These are phyloP conservation scores for Sebastes taczanowskii DNA, from an alignment of 2,797 vertebrate species.

Conservation along the genomic window DNA sequence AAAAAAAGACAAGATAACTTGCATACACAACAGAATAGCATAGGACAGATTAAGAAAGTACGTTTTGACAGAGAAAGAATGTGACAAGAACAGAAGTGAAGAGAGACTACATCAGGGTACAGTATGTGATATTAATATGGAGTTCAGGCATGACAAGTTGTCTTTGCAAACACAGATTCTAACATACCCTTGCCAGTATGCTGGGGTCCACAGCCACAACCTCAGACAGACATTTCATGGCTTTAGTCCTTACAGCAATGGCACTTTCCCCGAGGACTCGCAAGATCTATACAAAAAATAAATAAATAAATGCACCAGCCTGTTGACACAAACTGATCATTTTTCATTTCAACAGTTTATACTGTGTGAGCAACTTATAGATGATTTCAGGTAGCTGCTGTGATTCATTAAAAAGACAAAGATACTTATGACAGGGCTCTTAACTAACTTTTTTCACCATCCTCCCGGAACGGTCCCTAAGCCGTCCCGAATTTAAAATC, in stretches of 20 bases:
- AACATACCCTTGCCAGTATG: constrained; percentile 94
- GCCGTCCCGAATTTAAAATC: too few relatives aligned
- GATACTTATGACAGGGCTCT: neutral
- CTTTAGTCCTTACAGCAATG: constrained; percentile 99
- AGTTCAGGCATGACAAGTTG: neutral
- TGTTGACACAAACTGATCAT: neutral
- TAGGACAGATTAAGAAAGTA: neutral
- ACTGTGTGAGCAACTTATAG: neutral
- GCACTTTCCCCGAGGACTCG: constrained; percentile 98
- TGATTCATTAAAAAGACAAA: neutral
- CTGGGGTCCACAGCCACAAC: constrained; percentile 98
- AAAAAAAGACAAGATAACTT: neutral
- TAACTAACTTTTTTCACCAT: too few relatives aligned
- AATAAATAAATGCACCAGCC: neutral
- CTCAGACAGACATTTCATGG: constrained; percentile 99
- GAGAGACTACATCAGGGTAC: neutral
- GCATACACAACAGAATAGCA: neutral
- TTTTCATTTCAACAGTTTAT: neutral
- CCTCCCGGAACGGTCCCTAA: too few relatives aligned
- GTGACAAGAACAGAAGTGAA: neutral
- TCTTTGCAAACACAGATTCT: neutral
- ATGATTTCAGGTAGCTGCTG: neutral
- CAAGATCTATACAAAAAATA: constrained; percentile 83
- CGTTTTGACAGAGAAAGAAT: neutral
- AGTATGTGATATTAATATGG: neutral